Conservation (phyloP, 37 sponge, comb jelly and placozoan species). For the Lycopodina hypogea region DNA sequence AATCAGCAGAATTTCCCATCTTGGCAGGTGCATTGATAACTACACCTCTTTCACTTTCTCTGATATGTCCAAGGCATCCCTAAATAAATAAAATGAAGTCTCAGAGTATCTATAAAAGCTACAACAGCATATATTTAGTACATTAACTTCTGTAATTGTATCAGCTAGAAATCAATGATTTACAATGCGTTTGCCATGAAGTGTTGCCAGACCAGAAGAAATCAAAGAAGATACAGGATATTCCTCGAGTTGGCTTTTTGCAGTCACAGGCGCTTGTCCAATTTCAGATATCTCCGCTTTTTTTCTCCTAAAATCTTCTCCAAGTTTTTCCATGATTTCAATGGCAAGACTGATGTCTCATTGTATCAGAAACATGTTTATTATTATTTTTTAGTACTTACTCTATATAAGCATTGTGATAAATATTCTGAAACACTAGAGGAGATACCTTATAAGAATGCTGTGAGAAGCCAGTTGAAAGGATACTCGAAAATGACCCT, state of each 20-base stretch:
- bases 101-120: neutral
- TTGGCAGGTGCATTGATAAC: neutral
- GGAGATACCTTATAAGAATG: conserved; percentile 12
- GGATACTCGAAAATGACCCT: neutral
- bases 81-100: neutral
- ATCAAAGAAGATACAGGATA: conserved; percentile 13
- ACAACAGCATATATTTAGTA: neutral
- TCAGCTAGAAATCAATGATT: neutral
- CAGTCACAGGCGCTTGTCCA: neutral
- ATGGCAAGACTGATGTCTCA: neutral
- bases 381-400: neutral
- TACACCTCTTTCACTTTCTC: neutral
- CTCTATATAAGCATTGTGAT: neutral
- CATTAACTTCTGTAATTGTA: neutral
- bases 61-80: neutral
- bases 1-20: neutral
- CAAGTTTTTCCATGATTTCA: neutral
- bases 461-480: neutral
- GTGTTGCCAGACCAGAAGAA: neutral
- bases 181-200: neutral
- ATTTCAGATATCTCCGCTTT: neutral
- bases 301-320: neutral
- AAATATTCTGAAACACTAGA: conserved; percentile 13
- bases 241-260: neutral
- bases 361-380: neutral